Conservation (phyloP, 2,888 invertebrate genomes). For the Cecidostiba fungosa region DNA sequence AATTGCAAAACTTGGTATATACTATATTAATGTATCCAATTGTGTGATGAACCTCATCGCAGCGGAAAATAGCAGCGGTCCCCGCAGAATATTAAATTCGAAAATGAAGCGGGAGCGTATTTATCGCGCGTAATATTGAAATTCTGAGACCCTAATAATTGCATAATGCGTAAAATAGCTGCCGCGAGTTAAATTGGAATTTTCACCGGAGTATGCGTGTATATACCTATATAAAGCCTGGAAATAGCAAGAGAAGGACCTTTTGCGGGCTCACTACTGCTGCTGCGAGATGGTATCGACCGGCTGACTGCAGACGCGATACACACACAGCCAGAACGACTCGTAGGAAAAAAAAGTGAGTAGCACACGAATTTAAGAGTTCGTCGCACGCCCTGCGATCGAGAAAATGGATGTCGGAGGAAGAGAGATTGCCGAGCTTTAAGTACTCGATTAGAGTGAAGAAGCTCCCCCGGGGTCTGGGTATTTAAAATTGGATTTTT, state of each 20-base stretch:
- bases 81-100: neutral
- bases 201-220: neutral
- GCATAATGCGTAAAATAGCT: neutral
- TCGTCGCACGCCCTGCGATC: neutral
- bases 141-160: slow-evolving; percentile 12
- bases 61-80: neutral
- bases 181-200: slow-evolving; percentile 23
- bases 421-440: slow-evolving; percentile 1
- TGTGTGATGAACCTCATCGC: neutral
- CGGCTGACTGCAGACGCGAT: neutral
- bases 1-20: too few species aligned
- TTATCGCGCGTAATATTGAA: slow-evolving; percentile 8
- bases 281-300: slow-evolving; percentile 13
- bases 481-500: too few species aligned
- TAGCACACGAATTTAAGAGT: slow-evolving; percentile 3
- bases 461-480: too few species aligned
- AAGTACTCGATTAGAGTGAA: neutral
- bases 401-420: slow-evolving; percentile 11
- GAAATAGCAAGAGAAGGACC: neutral
- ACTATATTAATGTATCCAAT: too few species aligned
- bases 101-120: neutral
- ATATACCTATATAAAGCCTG: neutral
- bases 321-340: neutral
- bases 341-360: neutral
- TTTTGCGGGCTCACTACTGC: neutral